Percentiles rank a stretch among this genome's conserved stretches.
Evolutionary conservation across 2,113 vertebrate genomes (phyloP).

Genomic region (Psittacus erithacus): DNA sequence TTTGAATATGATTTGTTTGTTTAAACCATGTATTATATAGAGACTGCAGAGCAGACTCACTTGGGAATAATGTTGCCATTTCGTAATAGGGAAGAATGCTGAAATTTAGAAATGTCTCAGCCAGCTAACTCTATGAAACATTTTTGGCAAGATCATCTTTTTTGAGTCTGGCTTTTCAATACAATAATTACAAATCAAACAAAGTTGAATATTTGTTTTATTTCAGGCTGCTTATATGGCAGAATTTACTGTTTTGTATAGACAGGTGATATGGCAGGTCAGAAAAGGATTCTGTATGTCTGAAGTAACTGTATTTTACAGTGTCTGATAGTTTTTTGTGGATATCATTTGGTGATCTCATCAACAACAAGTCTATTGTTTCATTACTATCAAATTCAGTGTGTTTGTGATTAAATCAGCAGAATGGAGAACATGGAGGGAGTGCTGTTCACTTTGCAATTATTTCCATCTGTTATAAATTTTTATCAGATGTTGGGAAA

Average conservation of each 20-base stretch:
- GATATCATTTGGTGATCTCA: conserved; percentile 66
- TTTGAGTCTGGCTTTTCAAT: neutral
- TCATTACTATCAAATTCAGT: conserved; percentile 70
- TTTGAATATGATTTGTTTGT: neutral
- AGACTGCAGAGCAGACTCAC: neutral
- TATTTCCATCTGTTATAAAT: conserved; percentile 77
- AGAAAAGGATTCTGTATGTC: neutral
- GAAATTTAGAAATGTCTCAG: neutral
- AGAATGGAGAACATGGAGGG: conserved; percentile 68
- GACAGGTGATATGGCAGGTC: neutral
- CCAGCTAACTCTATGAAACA: neutral
- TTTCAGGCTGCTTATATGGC: neutral
- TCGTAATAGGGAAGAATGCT: neutral
- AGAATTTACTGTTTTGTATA: neutral
- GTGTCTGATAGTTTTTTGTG: conserved; percentile 47
- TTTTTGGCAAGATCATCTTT: neutral
- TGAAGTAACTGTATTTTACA: conserved; percentile 32
- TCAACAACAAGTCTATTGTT: conserved; percentile 69
- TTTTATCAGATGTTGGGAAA: conserved; percentile 76
- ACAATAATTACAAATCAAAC: neutral
- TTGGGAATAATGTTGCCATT: neutral
- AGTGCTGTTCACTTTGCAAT: conserved; percentile 69
- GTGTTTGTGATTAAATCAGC: conserved; percentile 74
- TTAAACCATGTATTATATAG: neutral
- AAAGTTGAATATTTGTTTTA: neutral